phyloP scores from a whole-genome alignment of 2,797 vertebrate species.

The Coendou prehensilis region DNA sequence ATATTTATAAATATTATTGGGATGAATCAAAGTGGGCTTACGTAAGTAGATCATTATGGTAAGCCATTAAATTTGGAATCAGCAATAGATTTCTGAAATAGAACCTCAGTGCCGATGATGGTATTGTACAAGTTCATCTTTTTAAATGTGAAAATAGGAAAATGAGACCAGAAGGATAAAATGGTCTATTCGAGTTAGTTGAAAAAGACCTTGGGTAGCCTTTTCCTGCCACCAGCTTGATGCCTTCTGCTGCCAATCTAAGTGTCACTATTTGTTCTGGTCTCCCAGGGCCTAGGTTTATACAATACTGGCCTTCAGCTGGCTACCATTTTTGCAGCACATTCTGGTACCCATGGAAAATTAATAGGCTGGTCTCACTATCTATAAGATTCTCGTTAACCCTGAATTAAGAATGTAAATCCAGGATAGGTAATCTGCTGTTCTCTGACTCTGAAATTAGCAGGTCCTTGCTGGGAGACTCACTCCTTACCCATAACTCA shows the following conservation, averaged over 20 bases:
- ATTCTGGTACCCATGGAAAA: slow-evolving; percentile 25
- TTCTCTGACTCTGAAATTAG: slow-evolving; percentile 51
- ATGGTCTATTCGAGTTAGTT: background rate
- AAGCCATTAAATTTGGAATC: background rate
- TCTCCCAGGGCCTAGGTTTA: background rate
- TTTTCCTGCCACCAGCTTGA: background rate
- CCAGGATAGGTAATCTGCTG: background rate
- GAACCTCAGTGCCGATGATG: background rate
- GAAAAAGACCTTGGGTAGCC: background rate
- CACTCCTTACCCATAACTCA: slow-evolving; percentile 33
- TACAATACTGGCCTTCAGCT: background rate
- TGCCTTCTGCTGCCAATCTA: background rate
- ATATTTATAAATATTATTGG: slow-evolving; percentile 1
- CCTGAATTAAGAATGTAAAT: slow-evolving; percentile 46
- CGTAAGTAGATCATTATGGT: background rate
- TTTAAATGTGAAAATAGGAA: slow-evolving; percentile 19
- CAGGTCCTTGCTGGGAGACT: background rate
- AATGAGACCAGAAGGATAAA: background rate
- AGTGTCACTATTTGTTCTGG: background rate
- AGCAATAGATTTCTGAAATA: background rate
- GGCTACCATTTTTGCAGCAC: background rate
- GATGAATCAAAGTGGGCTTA: background rate
- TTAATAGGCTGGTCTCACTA: background rate
- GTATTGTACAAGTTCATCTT: background rate
- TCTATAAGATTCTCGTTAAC: background rate